These are phyloP conservation scores for Scotopteryx bipunctaria DNA, from an alignment of 2,888 invertebrate species.

Conservation along the genomic window DNA sequence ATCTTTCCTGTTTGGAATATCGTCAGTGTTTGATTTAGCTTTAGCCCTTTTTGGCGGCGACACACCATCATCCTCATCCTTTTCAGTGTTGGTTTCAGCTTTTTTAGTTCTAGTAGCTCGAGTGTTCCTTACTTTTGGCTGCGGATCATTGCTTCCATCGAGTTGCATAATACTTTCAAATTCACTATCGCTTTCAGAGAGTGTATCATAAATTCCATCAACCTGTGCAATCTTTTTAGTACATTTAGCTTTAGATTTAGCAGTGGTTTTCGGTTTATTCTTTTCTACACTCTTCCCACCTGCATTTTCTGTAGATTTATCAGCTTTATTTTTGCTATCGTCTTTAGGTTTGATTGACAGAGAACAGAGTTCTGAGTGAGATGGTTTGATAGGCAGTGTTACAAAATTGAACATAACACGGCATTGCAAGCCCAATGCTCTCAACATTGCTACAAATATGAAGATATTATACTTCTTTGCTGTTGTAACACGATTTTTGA, in stretches of 20 bases:
- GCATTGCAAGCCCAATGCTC: constrained; percentile 91
- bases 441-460: constrained; percentile 89
- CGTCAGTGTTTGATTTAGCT: constrained; percentile 24
- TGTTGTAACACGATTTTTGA: constrained; percentile 84
- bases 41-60: constrained; percentile 67
- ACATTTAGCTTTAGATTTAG: constrained; percentile 40
- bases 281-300: constrained; percentile 24
- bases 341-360: constrained; percentile 75
- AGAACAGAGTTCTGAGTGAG: constrained; percentile 84
- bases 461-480: constrained; percentile 88
- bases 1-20: neutral
- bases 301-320: constrained; percentile 30
- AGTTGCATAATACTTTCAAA: constrained; percentile 59
- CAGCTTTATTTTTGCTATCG: constrained; percentile 9
- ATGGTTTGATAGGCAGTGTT: constrained; percentile 88
- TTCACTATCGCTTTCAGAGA: constrained; percentile 41
- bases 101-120: constrained; percentile 48
- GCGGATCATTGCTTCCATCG: constrained; percentile 64
- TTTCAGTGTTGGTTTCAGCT: constrained; percentile 35
- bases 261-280: constrained; percentile 11
- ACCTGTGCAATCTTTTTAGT: constrained; percentile 75
- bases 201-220: constrained; percentile 79
- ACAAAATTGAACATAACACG: constrained; percentile 92
- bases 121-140: constrained; percentile 46
- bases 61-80: constrained; percentile 47